Percentiles rank a stretch among this genome's conserved stretches.
phyloP scores from a whole-genome alignment of 2,888 invertebrate species.

The Ormyrus labotus region DNA sequence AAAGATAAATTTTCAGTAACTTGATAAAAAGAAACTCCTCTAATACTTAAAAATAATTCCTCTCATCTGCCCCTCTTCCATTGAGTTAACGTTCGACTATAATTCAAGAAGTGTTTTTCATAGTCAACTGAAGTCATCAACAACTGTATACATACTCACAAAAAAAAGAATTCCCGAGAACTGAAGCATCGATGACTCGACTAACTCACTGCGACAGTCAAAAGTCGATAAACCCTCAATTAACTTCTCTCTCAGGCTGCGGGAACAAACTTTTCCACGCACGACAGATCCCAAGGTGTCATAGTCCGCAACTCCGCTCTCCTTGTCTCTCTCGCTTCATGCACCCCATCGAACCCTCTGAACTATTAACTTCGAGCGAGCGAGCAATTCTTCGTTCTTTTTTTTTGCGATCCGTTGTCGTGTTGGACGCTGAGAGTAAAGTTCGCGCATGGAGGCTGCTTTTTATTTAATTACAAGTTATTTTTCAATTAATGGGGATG shows the following conservation, averaged over 20 bases:
- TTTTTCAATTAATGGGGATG: slow-evolving; percentile 27
- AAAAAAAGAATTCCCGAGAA: too few species aligned
- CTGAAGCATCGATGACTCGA: neutral
- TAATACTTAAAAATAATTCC: too few species aligned
- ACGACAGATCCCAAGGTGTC: slow-evolving; percentile 55
- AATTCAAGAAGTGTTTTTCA: too few species aligned
- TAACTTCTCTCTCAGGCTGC: slow-evolving; percentile 63
- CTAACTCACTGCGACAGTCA: slow-evolving; percentile 62
- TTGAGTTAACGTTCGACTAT: too few species aligned
- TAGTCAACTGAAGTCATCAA: too few species aligned
- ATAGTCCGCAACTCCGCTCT: slow-evolving; percentile 26
- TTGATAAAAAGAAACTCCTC: too few species aligned
- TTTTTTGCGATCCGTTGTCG: neutral
- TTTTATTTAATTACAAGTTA: slow-evolving; percentile 45
- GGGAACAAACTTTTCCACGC: slow-evolving; percentile 62
- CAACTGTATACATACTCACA: too few species aligned
- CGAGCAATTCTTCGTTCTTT: neutral
- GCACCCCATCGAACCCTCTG: slow-evolving; percentile 46
- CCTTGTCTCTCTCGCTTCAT: slow-evolving; percentile 9
- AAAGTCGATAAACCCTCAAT: slow-evolving; percentile 64
- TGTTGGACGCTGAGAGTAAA: slow-evolving; percentile 7
- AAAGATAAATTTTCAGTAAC: too few species aligned
- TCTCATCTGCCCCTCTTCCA: too few species aligned
- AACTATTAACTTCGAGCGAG: slow-evolving; percentile 36
- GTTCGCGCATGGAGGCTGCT: slow-evolving; percentile 12